Conservation (phyloP, 1,140 invertebrate genomes). For the Tetramorium alpestre region DNA sequence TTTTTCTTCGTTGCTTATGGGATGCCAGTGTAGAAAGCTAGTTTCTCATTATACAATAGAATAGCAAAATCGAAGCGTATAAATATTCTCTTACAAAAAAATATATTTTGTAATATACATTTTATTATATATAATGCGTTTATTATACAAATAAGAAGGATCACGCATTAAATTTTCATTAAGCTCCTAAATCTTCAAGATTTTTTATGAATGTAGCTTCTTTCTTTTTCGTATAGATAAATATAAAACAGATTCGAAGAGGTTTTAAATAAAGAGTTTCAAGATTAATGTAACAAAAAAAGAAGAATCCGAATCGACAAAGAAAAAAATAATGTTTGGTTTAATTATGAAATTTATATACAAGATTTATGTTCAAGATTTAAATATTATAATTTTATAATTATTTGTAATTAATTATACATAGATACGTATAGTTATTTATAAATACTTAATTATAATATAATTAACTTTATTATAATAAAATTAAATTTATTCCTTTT, state of each 20-base stretch:
- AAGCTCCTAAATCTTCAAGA: neutral
- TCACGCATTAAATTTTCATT: neutral
- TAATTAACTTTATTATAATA: conserved; percentile 4
- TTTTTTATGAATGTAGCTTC: neutral
- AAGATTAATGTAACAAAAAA: neutral
- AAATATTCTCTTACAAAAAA: neutral
- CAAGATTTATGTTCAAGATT: neutral
- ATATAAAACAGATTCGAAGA: neutral
- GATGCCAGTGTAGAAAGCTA: neutral
- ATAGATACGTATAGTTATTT: neutral
- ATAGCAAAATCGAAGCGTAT: neutral
- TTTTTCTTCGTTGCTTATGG: neutral
- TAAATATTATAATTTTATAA: neutral
- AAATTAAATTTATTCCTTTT: conserved; percentile 11
- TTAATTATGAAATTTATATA: neutral
- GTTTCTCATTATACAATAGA: neutral
- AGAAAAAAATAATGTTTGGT: neutral
- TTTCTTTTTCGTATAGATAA: neutral
- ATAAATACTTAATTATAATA: neutral
- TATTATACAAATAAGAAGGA: too few relatives aligned
- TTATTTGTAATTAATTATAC: neutral
- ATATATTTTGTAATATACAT: neutral
- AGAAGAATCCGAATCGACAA: neutral
- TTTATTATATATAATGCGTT: neutral
- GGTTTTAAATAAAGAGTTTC: neutral